Base-by-base conservation (phyloP, 2,797 vertebrate genomes). In the Eulemur rubriventer region DNA sequence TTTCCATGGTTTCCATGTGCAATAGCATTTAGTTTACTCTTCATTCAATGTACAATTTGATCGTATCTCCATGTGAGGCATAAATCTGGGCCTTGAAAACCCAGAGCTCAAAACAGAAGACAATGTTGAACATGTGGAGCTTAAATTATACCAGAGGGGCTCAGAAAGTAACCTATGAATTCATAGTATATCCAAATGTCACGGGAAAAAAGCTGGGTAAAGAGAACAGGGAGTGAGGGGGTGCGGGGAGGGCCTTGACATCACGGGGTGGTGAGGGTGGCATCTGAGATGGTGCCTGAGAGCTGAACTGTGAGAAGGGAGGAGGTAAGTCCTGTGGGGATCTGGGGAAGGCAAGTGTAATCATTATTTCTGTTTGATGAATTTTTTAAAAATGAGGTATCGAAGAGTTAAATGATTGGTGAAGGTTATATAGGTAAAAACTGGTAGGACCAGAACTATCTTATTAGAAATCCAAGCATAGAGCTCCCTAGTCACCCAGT, bases 401-500 rank as follows among this genome's bases (percentile, higher is more conserved):
- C 63, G 52, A 70, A 75, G 12, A 76, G 35, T 69, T 69, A 78
- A 55, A n/a, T 83, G 33, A 83, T 76, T 88, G 0, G 33, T 43
- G 4, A 85, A 61, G 26, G 13, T 78, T 20, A 28, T 75, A 33
- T 18, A 63, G 41, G 20, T 87, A 69, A 70, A 82, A 79, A 86
- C 35, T 50, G 4, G 20, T 43, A 81, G 52, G 59, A 43, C 7
- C 18, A 84, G n/a, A 38, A 57, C 81, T 52, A 35, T 72, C 30
- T 96, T 69, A 65, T 73, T 52, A 92, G 85, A 96, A 82, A 90
- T 43, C 10, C n/a, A 83, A 75, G 8, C 30, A 82, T 14, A 92
- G 63, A 86, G 76, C 26, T 92, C 8, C 17, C 50, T 86, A 63
- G 81, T 28, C 63, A 61, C n/a, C 24, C 52, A 76, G 70, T 84